These are phyloP conservation scores for Meloidogyne hapla DNA, from an alignment of 1,140 invertebrate species.

Conservation along the genomic window DNA sequence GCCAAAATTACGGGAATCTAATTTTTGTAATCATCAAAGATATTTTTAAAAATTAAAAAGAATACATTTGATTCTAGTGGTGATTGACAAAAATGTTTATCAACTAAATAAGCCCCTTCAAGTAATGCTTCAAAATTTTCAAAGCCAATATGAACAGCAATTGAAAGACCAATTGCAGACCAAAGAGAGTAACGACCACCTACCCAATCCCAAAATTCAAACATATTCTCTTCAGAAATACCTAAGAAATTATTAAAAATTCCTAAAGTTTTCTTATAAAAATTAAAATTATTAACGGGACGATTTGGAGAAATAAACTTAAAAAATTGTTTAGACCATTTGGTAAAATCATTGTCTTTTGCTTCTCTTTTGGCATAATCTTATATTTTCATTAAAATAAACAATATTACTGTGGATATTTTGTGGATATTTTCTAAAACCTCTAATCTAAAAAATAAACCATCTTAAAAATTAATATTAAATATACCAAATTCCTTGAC, in stretches of 20 bases:
- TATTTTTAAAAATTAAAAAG: conserved; percentile 35
- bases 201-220: conserved; percentile 99
- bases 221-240: conserved; percentile 95
- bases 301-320: too few species aligned
- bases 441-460: too few species aligned
- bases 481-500: conserved; percentile 38
- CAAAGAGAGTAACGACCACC: conserved; percentile 90
- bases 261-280: conserved; percentile 23
- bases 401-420: too few species aligned
- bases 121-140: conserved; percentile 91
- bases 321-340: too few species aligned
- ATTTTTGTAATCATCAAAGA: too few species aligned
- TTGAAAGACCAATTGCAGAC: conserved; percentile 96
- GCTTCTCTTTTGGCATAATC: too few species aligned
- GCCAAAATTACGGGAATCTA: conserved; percentile 91
- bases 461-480: too few species aligned
- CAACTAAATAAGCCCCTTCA: conserved; percentile 86
- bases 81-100: conserved; percentile 84
- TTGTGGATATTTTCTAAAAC: too few species aligned
- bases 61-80: conserved; percentile 90
- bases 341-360: too few species aligned
- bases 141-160: conserved; percentile 83
- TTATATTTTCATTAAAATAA: too few species aligned
- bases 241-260: conserved; percentile 67
- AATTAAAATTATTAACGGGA: too few species aligned